These are phyloP conservation scores for Argopecten irradians DNA, from an alignment of 1,140 invertebrate genomes.

Conservation along the genomic window DNA sequence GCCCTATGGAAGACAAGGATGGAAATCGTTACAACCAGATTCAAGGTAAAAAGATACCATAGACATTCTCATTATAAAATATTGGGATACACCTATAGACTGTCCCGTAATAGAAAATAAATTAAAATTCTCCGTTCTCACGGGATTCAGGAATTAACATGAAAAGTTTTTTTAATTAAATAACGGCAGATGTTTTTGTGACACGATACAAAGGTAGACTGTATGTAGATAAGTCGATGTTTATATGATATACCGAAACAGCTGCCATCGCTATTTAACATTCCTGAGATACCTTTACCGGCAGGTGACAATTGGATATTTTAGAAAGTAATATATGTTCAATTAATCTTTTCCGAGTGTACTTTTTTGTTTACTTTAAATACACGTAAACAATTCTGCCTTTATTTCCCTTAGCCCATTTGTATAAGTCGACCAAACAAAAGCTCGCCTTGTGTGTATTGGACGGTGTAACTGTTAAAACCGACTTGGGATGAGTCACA, in stretches of 20 bases:
- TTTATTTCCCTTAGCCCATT: not conserved
- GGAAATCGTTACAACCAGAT: not conserved
- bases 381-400: not conserved
- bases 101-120: not conserved
- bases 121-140: not conserved
- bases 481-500: not conserved
- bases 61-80: not conserved
- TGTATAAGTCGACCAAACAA: not conserved
- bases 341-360: not conserved
- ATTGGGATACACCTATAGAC: not conserved
- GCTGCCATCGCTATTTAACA: not conserved
- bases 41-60: not conserved
- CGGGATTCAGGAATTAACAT: not conserved
- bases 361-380: not conserved
- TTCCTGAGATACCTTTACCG: not conserved
- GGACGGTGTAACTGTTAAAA: not conserved
- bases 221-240: not conserved
- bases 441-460: not conserved
- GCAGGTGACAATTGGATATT: constrained; percentile 16
- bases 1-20: not conserved
- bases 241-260: not conserved
- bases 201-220: not conserved
- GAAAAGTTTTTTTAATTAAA: not conserved
- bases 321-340: not conserved
- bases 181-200: not conserved